Percentiles rank a stretch among this genome's conserved stretches.
phyloP scores from a whole-genome alignment of 2,113 vertebrate species.

The Sus scrofa region T2T-Sscrofa CM000817.6:1842501-1843000 shows the following conservation, averaged over 20 bases:
- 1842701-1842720: neutral
- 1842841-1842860: neutral
- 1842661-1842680: rapidly evolving
- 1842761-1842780: neutral
- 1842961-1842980: neutral
- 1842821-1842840: too few species aligned
- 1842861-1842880: neutral
- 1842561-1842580: neutral
- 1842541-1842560: neutral
- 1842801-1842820: neutral
- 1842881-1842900: neutral
- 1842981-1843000: too few species aligned
- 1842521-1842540: rapidly evolving
- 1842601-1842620: neutral
- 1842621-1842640: neutral
- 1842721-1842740: neutral
- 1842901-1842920: too few species aligned
- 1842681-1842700: neutral
- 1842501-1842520: neutral
- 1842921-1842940: neutral
- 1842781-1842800: neutral
- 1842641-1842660: neutral
- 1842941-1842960: too few species aligned
- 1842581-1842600: neutral
- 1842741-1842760: neutral